These are phyloP conservation scores for Drosophila pseudoobscura DNA, from an alignment of 1,140 invertebrate species.

Conservation along the genomic window DNA sequence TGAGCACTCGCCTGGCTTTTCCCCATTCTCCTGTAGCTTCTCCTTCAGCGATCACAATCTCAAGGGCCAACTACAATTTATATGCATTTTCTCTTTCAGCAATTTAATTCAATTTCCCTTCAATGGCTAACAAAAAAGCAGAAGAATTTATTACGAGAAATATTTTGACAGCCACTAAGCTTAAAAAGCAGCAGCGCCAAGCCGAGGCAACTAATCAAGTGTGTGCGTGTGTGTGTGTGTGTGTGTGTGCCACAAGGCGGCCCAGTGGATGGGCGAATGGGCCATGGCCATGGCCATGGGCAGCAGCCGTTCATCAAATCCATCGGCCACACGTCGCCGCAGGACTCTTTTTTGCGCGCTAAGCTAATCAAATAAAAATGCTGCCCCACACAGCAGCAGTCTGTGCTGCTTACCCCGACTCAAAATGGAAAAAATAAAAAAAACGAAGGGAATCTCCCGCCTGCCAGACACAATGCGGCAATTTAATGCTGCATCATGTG, in stretches of 20 bases:
- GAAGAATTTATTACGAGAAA: conserved; percentile 79
- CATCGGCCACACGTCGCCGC: conserved; percentile 75
- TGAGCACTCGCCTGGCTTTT: not conserved
- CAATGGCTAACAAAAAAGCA: conserved; percentile 56
- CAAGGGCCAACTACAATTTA: conserved; percentile 28
- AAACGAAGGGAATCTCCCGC: conserved; percentile 48
- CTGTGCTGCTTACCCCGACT: too few species aligned
- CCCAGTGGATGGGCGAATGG: conserved; percentile 4
- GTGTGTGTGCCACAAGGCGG: conserved; percentile 17
- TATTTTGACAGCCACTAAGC: conserved; percentile 78
- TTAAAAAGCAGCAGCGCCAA: conserved; percentile 58
- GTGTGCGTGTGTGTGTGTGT: not conserved
- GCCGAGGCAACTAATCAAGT: conserved; percentile 71
- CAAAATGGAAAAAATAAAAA: too few species aligned
- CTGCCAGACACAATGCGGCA: conserved; percentile 80
- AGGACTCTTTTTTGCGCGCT: conserved; percentile 61
- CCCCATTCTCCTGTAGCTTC: not conserved
- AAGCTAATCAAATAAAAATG: conserved; percentile 83
- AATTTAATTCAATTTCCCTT: conserved; percentile 60
- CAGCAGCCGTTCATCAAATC: conserved; percentile 76
- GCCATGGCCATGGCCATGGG: conserved; percentile 2
- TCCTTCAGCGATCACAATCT: conserved; percentile 18
- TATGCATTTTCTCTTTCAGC: conserved; percentile 29
- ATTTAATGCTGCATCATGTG: conserved; percentile 83
- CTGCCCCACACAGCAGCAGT: conserved; percentile 30